These are phyloP conservation scores for Sus cebifrons DNA, from an alignment of 2,797 vertebrate genomes.

Conservation along the genomic window DNA sequence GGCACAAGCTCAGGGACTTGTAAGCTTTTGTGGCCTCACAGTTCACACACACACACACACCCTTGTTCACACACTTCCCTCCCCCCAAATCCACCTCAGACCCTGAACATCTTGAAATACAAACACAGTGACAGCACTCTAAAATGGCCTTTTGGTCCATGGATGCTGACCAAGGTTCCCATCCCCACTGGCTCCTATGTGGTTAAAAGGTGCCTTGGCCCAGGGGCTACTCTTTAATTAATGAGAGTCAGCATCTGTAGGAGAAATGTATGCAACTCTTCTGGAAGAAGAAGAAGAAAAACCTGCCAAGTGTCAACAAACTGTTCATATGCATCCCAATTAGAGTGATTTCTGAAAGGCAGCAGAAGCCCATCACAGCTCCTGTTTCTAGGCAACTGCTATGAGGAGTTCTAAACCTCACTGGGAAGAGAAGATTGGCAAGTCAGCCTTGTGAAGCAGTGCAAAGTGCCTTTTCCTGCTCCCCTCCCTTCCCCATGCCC, in stretches of 20 bases:
- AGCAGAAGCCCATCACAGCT: conserved; percentile 85
- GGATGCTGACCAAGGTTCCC: conserved; percentile 72
- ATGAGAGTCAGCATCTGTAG: conserved; percentile 84
- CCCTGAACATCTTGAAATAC: conserved; percentile 61
- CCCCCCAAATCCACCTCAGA: neutral
- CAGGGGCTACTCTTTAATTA: conserved; percentile 88
- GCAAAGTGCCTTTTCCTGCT: neutral
- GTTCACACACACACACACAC: too few relatives aligned
- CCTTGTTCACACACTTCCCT: neutral
- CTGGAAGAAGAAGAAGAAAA: conserved; percentile 78
- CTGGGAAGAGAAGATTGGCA: conserved; percentile 60
- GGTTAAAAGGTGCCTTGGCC: conserved; percentile 78
- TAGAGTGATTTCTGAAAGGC: conserved; percentile 88
- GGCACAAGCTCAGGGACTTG: neutral
- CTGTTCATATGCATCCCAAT: conserved; percentile 87
- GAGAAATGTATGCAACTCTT: conserved; percentile 81
- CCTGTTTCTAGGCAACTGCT: conserved; percentile 90
- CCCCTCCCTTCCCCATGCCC: fast-evolving
- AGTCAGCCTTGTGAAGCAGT: conserved; percentile 68
- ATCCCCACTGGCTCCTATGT: conserved; percentile 70
- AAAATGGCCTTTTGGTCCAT: conserved; percentile 31
- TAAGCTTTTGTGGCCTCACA: neutral
- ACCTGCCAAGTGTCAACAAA: conserved; percentile 83
- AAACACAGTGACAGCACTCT: conserved; percentile 49
- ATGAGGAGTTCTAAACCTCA: conserved; percentile 83